Conservation (phyloP, 2,888 invertebrate species). For the Agonopterix heracliana region DNA sequence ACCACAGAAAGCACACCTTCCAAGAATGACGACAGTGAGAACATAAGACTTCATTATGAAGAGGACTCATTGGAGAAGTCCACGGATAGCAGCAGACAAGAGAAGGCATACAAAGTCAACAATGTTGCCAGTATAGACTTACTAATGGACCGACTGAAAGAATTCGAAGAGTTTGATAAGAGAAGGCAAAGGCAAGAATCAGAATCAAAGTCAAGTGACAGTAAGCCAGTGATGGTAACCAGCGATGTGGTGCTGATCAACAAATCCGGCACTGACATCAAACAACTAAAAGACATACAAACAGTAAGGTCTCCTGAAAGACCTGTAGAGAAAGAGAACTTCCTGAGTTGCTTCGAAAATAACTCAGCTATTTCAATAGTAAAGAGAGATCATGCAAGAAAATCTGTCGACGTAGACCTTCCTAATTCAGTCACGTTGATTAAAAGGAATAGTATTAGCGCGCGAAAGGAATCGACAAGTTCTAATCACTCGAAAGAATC, state of each 20-base stretch:
- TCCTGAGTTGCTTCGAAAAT: conserved; percentile 70
- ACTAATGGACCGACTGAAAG: conserved; percentile 68
- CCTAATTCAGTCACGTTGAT: conserved; percentile 69
- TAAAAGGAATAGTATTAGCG: conserved; percentile 62
- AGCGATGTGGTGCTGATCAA: conserved; percentile 68
- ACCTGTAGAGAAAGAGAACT: conserved; percentile 64
- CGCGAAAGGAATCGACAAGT: conserved; percentile 67
- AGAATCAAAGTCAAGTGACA: conserved; percentile 50
- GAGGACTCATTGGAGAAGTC: conserved; percentile 59
- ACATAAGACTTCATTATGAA: conserved; percentile 64
- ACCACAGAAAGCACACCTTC: conserved; percentile 55
- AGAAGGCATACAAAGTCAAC: conserved; percentile 53
- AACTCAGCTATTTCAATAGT: conserved; percentile 72
- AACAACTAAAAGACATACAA: conserved; percentile 64
- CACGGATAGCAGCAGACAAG: conserved; percentile 45
- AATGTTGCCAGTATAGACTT: conserved; percentile 67
- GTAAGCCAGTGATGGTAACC: conserved; percentile 62
- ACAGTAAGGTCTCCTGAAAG: conserved; percentile 62
- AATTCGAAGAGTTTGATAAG: conserved; percentile 69
- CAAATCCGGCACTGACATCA: conserved; percentile 65
- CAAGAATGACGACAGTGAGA: conserved; percentile 63
- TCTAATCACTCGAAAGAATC: conserved; percentile 66
- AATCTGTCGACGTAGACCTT: conserved; percentile 64
- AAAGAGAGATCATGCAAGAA: conserved; percentile 65
- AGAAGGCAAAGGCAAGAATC: conserved; percentile 63